Evolutionary conservation across 2,797 vertebrate genomes (phyloP).

Genomic region (Mormyrops boulengeri): DNA sequence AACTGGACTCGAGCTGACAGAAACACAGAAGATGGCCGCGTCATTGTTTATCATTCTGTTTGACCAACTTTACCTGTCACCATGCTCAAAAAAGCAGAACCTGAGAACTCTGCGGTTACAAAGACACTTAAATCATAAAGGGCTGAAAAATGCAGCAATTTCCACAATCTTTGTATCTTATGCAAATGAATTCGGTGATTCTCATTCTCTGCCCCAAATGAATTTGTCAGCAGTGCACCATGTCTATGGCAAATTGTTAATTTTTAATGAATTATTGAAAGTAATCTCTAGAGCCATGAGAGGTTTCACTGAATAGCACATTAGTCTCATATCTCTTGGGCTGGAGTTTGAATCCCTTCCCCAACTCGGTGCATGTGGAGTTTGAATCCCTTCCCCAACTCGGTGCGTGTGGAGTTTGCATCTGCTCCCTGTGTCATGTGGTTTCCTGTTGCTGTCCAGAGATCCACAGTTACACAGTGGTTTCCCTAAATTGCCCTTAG

Average conservation of each 20-base stretch:
- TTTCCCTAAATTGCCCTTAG: background rate
- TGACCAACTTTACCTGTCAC: background rate
- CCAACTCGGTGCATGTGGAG: background rate
- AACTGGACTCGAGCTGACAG: constrained; percentile 31
- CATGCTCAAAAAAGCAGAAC: background rate
- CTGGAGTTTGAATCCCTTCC: background rate
- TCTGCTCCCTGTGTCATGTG: background rate
- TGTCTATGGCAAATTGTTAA: background rate
- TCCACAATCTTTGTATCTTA: background rate
- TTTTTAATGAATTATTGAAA: background rate
- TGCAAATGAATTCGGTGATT: background rate
- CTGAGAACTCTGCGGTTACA: background rate
- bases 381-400: background rate
- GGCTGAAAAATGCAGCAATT: background rate
- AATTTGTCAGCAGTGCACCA: background rate
- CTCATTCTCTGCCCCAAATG: background rate
- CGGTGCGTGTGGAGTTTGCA: background rate
- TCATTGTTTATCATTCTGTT: background rate
- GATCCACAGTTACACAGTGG: background rate
- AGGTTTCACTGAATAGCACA: background rate
- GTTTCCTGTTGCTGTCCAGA: background rate
- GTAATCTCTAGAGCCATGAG: background rate
- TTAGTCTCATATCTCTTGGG: background rate
- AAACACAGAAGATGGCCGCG: background rate
- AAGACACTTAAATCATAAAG: background rate